A percentile compares a stretch with the other conserved stretches of the same genome.
Conservation (phyloP, 2,888 invertebrate species). For the Bugula neritina region DNA sequence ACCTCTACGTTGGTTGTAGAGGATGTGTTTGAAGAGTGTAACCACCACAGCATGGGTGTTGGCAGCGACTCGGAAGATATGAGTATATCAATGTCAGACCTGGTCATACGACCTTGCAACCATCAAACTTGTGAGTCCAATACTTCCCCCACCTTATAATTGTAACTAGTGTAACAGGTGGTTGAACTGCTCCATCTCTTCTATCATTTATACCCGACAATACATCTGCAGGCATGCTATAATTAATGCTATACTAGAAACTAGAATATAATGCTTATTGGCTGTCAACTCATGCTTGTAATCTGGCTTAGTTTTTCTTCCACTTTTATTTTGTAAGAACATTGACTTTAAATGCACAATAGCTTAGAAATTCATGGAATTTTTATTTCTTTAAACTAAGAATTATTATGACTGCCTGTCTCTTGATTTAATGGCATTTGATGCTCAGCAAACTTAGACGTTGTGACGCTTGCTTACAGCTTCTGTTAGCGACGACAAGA, state of each 20-base stretch:
- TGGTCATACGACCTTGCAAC: neutral
- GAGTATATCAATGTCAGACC: slow-evolving; percentile 14
- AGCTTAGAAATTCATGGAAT: too few relatives aligned
- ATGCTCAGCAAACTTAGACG: too few relatives aligned
- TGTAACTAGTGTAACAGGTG: too few relatives aligned
- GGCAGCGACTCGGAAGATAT: slow-evolving; percentile 17
- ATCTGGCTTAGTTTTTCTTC: neutral
- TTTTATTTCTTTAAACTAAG: too few relatives aligned
- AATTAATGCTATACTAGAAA: too few relatives aligned
- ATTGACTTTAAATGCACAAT: neutral
- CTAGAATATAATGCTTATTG: too few relatives aligned
- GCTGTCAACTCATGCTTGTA: too few relatives aligned
- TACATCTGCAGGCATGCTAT: too few relatives aligned
- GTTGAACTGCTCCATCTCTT: too few relatives aligned
- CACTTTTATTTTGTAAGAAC: neutral
- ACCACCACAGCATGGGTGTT: neutral
- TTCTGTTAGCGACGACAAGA: slow-evolving; percentile 1
- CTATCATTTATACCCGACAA: too few relatives aligned
- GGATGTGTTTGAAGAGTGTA: slow-evolving; percentile 8
- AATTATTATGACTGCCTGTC: too few relatives aligned
- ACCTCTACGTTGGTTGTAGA: slow-evolving; percentile 21
- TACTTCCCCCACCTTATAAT: neutral
- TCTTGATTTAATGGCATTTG: too few relatives aligned
- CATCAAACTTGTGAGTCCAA: neutral
- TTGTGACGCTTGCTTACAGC: neutral